These are phyloP conservation scores for Drosophila kuntzei DNA, from an alignment of 2,888 invertebrate species.

Conservation along the genomic window DNA sequence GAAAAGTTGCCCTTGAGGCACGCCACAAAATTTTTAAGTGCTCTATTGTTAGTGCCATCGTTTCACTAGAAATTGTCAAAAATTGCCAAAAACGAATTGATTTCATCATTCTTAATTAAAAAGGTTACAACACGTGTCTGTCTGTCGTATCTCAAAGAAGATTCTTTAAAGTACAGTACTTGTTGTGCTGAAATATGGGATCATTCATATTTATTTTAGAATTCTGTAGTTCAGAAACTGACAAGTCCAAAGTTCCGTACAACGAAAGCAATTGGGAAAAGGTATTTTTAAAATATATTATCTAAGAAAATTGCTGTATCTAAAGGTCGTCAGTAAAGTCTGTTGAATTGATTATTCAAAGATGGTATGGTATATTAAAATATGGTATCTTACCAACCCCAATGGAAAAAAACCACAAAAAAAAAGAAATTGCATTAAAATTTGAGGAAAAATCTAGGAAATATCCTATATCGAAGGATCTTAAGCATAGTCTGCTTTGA, in stretches of 20 bases:
- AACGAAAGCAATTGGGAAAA: background rate
- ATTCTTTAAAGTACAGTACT: background rate
- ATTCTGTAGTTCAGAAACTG: background rate
- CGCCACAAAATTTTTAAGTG: slow-evolving; percentile 32
- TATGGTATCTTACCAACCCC: background rate
- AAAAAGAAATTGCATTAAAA: background rate
- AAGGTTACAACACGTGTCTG: slow-evolving; percentile 22
- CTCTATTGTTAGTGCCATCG: slow-evolving; percentile 19
- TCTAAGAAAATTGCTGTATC: background rate
- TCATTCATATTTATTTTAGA: slow-evolving; percentile 12
- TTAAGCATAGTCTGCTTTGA: background rate
- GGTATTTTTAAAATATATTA: background rate
- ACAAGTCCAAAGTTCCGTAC: slow-evolving; percentile 14
- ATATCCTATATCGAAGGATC: background rate
- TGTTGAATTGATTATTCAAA: background rate
- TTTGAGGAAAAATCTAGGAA: background rate
- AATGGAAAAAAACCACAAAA: background rate
- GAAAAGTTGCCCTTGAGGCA: slow-evolving; percentile 41
- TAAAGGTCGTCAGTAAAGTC: background rate
- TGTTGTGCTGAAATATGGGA: background rate
- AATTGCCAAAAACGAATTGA: slow-evolving; percentile 43
- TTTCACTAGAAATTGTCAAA: slow-evolving; percentile 29
- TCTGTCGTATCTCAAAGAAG: background rate
- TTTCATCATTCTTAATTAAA: slow-evolving; percentile 62
- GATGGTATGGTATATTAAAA: background rate